These are phyloP conservation scores for Oenanthe melanoleuca DNA, from an alignment of 2,113 vertebrate species.

Conservation along the genomic window DNA sequence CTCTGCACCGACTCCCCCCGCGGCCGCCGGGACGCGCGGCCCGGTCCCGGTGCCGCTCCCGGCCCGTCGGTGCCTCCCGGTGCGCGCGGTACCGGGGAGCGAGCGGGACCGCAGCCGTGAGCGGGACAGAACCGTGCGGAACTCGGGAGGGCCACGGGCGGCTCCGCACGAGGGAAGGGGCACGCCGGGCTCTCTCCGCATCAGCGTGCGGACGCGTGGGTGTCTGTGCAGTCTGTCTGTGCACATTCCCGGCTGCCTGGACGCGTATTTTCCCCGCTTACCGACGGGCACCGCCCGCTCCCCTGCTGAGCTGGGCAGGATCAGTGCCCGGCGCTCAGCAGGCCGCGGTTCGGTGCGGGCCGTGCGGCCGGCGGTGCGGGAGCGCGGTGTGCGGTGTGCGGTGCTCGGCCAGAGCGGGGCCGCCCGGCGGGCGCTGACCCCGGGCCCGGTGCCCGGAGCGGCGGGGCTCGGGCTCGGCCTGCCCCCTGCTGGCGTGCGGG, in stretches of 20 bases:
- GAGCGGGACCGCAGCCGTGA: fast-evolving
- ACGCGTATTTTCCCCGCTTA: neutral
- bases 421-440: too few species aligned
- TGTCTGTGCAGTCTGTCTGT: neutral
- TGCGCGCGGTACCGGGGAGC: neutral
- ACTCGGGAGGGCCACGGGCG: neutral
- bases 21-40: neutral
- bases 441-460: too few species aligned
- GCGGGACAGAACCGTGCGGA: neutral
- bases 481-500: too few species aligned
- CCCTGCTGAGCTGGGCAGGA: neutral
- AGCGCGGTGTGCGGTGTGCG: neutral
- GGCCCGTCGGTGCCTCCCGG: neutral
- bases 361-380: too few species aligned
- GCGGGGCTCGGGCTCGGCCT: too few species aligned
- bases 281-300: neutral
- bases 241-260: neutral
- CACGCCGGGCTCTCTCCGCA: neutral
- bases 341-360: neutral
- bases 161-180: neutral
- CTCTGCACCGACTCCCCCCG: neutral
- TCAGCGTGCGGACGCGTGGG: neutral
- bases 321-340: neutral
- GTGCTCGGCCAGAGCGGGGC: too few species aligned
- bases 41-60: neutral